phyloP scores from a whole-genome alignment of 2,888 invertebrate genomes.

The Andricus curvator region DNA sequence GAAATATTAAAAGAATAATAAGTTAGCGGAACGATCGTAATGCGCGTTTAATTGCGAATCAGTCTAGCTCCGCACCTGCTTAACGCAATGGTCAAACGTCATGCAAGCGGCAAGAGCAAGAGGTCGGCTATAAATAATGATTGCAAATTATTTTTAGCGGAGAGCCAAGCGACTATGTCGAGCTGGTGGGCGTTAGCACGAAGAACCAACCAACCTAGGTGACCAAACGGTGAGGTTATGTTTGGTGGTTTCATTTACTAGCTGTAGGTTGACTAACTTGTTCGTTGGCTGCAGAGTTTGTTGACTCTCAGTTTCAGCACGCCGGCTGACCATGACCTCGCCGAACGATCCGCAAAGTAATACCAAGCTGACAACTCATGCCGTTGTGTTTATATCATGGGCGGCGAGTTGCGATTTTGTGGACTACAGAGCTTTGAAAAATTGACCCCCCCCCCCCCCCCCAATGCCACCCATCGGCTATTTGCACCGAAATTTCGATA shows the following conservation, averaged over 20 bases:
- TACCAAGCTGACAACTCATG: constrained; percentile 58
- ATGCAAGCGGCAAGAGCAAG: constrained; percentile 36
- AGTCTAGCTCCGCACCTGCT: constrained; percentile 42
- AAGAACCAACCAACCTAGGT: constrained; percentile 43
- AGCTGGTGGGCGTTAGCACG: constrained; percentile 42
- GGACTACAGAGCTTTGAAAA: too few relatives aligned
- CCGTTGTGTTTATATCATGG: constrained; percentile 54
- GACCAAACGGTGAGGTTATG: constrained; percentile 52
- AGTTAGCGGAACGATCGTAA: constrained; percentile 21
- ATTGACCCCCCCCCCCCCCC: too few relatives aligned
- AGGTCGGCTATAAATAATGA: constrained; percentile 58
- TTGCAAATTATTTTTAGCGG: constrained; percentile 61
- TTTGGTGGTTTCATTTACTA: constrained; percentile 58
- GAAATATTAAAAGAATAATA: constrained; percentile 11
- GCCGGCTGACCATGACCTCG: constrained; percentile 77
- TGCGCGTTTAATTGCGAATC: constrained; percentile 29
- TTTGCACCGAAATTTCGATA: too few relatives aligned
- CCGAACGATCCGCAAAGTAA: constrained; percentile 74
- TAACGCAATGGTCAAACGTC: constrained; percentile 41
- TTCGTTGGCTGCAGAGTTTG: constrained; percentile 70
- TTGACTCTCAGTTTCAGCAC: constrained; percentile 77
- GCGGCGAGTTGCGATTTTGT: too few relatives aligned
- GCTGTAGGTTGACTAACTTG: constrained; percentile 52
- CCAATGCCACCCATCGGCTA: too few relatives aligned
- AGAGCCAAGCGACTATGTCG: constrained; percentile 10